These are phyloP conservation scores for Daphoenositta chrysoptera DNA, from an alignment of 2,113 vertebrate genomes.

Conservation along the genomic window DNA sequence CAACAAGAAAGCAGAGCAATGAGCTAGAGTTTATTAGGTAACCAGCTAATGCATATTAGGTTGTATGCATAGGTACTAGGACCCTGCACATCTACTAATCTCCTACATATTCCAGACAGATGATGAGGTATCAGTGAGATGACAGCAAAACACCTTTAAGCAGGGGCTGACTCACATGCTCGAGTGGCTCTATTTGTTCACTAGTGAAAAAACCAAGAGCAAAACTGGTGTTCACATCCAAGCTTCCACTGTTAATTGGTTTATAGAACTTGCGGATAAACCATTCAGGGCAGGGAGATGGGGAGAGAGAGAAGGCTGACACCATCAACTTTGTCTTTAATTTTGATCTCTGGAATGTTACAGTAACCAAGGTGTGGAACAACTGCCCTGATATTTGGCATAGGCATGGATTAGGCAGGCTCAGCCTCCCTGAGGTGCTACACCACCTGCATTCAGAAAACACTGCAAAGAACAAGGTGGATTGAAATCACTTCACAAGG, in stretches of 20 bases:
- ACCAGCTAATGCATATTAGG: neutral
- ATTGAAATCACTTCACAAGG: neutral
- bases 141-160: neutral
- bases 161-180: neutral
- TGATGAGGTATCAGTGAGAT: neutral
- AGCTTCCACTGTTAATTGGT: neutral
- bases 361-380: neutral
- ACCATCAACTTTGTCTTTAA: neutral
- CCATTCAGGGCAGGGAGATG: fast-evolving
- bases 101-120: neutral
- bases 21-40: neutral
- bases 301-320: neutral
- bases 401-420: neutral
- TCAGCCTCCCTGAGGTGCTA: neutral
- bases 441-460: neutral
- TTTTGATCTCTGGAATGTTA: neutral
- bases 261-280: neutral
- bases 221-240: neutral
- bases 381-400: neutral
- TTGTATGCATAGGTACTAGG: neutral
- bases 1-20: neutral
- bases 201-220: neutral
- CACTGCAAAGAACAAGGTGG: fast-evolving
- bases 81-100: neutral
- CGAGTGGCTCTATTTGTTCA: neutral